Percentiles rank a stretch among this genome's conserved stretches.
These are phyloP conservation scores for Cyclina sinensis DNA, from an alignment of 1,140 invertebrate genomes.

Conservation along the genomic window DNA sequence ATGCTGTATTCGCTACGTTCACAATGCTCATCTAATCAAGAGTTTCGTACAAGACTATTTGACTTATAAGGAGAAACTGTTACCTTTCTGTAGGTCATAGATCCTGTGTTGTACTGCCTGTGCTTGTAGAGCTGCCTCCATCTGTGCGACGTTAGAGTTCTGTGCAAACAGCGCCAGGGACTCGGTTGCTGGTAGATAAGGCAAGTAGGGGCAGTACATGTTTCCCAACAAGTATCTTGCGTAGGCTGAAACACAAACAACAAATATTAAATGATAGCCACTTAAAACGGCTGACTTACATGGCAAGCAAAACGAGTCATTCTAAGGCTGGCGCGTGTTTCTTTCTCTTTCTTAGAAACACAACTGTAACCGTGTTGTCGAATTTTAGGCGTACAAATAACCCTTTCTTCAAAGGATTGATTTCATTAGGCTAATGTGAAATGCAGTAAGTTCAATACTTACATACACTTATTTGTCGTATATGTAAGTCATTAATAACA, in stretches of 20 bases:
- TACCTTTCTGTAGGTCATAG: conserved; percentile 67
- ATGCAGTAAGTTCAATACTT: no score
- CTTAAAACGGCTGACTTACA: neutral
- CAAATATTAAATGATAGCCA: no score
- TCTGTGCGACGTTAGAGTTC: conserved; percentile 35
- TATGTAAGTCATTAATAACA: no score
- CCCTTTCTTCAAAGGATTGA: no score
- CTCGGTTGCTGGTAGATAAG: conserved; percentile 63
- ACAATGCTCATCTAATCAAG: no score
- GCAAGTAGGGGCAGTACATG: conserved; percentile 66
- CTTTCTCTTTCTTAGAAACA: no score
- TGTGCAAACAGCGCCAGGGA: conserved; percentile 65
- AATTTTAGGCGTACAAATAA: no score
- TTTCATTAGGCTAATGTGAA: no score
- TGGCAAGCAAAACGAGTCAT: neutral
- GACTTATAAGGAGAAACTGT: conserved; percentile 12
- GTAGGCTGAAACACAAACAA: conserved; percentile 52
- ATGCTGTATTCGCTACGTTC: no score
- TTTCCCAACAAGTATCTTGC: conserved; percentile 56
- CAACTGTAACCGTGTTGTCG: no score
- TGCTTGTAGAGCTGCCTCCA: conserved; percentile 50
- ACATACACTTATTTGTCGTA: no score
- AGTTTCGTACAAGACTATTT: no score
- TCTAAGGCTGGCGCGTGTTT: neutral
- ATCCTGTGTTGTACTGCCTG: conserved; percentile 63